Evolutionary conservation across 2,113 vertebrate species (phyloP), one percentile per base, ranked within the genome.

Genomic region (Morone saxatilis): DNA sequence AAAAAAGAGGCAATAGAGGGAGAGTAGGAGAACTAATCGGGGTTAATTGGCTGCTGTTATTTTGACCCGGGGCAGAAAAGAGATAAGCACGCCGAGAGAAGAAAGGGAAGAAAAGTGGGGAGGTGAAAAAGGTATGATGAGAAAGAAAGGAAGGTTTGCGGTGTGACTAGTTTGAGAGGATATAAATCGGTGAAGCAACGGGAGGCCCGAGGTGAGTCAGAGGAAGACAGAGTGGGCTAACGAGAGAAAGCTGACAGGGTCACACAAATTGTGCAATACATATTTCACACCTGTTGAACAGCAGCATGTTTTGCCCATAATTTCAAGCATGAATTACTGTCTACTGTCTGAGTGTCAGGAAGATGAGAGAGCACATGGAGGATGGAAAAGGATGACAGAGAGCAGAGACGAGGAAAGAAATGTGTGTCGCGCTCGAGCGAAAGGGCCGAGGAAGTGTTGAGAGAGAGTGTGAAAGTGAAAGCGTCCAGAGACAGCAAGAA

Each of bases 31-130:
- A 71, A 80, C 91, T 95, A 95, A 96, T 96, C 90, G 31, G 92
- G 94, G 94, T 95, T 94, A 95, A 95, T 96, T 93, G 91, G 48
- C 88, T 82, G 86, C 91, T 95, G 92, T 93, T 94, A 93, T 96
- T 95, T 92, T 86, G 81, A 92, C 94, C 91, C 1, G 61, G 81
- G 92, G 94, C 92, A 43, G 80, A 85, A 81, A 84, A 83, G 76
- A 91, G 92, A 95, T 94, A 88, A 89, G 83, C 54, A 86, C 1
- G n/a, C 20, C 8, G 12, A 61, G 60, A 56, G 68, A 61, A 74
- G 50, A 14, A 81, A 51, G 63, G 40, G 65, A 75, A 53, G n/a
- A 67, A 73, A 61, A 73, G 43, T 6, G 20, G n/a, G 73, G 50
- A 67, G 66, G 38, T 14, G 62, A 62, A 77, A 83, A 63, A 31